phyloP scores from a whole-genome alignment of 1,140 invertebrate species.

The Gyrodactylus bullatarudis region DNA sequence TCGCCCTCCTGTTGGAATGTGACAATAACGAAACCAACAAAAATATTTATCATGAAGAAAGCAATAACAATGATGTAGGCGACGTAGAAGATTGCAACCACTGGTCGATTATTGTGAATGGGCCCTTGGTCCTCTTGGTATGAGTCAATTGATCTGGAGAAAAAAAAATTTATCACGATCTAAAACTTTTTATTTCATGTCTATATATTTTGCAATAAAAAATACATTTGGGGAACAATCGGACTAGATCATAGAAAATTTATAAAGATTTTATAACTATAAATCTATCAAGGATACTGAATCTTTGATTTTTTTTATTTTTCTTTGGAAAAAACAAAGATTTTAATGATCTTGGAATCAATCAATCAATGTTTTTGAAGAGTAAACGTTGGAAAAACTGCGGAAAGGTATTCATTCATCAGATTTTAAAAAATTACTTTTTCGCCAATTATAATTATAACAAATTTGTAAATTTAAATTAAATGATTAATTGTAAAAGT shows the following conservation, averaged over 20 bases:
- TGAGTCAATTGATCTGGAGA: conserved; percentile 90
- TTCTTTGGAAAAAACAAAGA: too few species aligned
- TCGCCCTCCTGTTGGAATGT: conserved; percentile 88
- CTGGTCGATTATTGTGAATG: conserved; percentile 78
- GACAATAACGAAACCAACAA: conserved; percentile 99
- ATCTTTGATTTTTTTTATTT: too few species aligned
- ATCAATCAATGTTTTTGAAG: too few species aligned
- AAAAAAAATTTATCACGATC: conserved; percentile 35
- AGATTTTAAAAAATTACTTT: too few species aligned
- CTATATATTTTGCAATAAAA: neutral
- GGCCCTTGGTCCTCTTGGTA: conserved; percentile 68
- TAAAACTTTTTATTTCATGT: neutral
- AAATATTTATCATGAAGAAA: conserved; percentile 97
- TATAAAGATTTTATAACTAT: neutral
- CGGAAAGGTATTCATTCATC: too few species aligned
- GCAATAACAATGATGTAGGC: conserved; percentile 67
- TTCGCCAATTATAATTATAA: too few species aligned
- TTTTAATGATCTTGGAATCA: too few species aligned
- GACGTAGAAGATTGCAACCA: conserved; percentile 89
- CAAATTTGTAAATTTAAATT: too few species aligned
- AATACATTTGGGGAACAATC: neutral
- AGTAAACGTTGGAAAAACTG: too few species aligned
- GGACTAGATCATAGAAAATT: neutral
- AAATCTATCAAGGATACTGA: too few species aligned
- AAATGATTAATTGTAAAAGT: too few species aligned